phyloP scores from a whole-genome alignment of 2,113 vertebrate species.

The human (Homo sapiens) region DNA sequence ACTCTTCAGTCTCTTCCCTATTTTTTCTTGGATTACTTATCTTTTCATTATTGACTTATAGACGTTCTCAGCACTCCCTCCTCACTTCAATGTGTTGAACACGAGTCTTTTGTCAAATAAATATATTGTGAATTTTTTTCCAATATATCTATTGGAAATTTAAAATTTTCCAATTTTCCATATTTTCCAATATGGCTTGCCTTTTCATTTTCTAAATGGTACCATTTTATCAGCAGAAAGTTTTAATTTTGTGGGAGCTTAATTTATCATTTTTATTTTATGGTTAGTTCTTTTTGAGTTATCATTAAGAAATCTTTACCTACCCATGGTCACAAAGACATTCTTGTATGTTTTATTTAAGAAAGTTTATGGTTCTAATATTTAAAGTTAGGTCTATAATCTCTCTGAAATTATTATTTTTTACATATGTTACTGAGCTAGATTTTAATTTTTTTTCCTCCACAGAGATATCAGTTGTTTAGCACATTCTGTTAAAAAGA shows the following conservation, averaged over 20 bases:
- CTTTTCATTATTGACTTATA: not conserved
- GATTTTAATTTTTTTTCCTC: not conserved
- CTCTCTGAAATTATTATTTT: not conserved
- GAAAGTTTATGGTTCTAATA: not conserved
- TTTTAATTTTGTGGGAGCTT: not conserved
- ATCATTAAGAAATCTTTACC: not conserved
- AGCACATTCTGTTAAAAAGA: not conserved
- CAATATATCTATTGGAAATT: not conserved
- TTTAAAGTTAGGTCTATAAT: not conserved
- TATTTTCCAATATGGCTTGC: not conserved
- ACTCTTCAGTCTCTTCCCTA: not conserved
- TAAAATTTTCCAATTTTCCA: no score
- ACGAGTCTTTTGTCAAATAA: not conserved
- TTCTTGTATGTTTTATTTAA: not conserved
- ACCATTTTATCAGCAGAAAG: not conserved
- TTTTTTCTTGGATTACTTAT: not conserved
- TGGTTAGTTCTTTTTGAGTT: not conserved
- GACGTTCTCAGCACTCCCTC: not conserved
- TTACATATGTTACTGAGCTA: not conserved
- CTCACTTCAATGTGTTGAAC: not conserved
- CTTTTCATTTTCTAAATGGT: conserved; percentile 9
- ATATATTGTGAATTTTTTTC: not conserved
- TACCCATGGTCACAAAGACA: not conserved
- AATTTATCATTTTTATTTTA: not conserved
- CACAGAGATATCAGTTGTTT: not conserved